Percentiles rank a stretch among this genome's conserved stretches.
Conservation (phyloP, 2,888 invertebrate species). For the Ophonus ardosiacus region DNA sequence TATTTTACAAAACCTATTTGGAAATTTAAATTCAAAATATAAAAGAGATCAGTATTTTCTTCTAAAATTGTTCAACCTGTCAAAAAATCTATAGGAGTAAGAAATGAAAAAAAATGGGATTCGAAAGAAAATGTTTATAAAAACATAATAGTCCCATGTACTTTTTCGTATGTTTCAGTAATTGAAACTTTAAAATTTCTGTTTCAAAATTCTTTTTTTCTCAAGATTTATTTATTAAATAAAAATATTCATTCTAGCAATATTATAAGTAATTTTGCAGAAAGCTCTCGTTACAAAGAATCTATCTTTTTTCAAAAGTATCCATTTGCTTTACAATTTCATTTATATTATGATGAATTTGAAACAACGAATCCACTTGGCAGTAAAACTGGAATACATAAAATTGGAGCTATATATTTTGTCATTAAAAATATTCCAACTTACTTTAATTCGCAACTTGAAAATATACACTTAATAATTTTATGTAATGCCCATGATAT, state of each 20-base stretch:
- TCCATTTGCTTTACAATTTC: conserved; percentile 20
- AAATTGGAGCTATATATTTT: conserved; percentile 59
- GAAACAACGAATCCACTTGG: conserved; percentile 60
- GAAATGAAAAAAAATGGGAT: conserved; percentile 6
- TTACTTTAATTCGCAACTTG: conserved; percentile 34
- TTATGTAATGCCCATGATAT: conserved; percentile 46
- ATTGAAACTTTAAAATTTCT: neutral
- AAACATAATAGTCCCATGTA: conserved; percentile 1
- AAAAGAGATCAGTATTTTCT: conserved; percentile 7
- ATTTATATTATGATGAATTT: conserved; percentile 62
- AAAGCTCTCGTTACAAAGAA: neutral
- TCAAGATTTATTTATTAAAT: neutral
- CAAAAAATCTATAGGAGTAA: conserved; percentile 4
- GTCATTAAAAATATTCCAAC: conserved; percentile 41
- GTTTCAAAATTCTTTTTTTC: neutral
- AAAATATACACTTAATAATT: conserved; percentile 49
- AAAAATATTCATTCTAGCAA: neutral
- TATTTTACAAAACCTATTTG: neutral
- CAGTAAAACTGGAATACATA: conserved; percentile 55
- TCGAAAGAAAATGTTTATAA: neutral
- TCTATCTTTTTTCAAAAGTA: neutral
- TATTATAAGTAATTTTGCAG: neutral
- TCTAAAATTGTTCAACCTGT: conserved; percentile 14
- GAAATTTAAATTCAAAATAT: conserved; percentile 8
- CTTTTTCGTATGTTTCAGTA: conserved; percentile 4